These are phyloP conservation scores for Sitobion miscanthi DNA, from an alignment of 1,140 invertebrate genomes.

Conservation along the genomic window DNA sequence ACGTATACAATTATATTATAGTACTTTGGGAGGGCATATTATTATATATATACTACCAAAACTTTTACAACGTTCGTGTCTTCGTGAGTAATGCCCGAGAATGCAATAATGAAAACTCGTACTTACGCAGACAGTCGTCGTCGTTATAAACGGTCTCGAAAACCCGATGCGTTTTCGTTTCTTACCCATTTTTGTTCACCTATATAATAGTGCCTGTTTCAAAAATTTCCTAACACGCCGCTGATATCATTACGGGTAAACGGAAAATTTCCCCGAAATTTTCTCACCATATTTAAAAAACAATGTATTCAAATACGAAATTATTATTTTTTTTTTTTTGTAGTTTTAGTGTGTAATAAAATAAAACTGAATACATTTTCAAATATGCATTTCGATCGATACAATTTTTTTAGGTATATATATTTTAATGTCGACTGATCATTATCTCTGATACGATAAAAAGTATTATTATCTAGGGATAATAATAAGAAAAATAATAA, in stretches of 20 bases:
- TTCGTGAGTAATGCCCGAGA: neutral
- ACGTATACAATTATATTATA: neutral
- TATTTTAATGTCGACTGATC: neutral
- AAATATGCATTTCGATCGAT: no score
- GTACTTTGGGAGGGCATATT: neutral
- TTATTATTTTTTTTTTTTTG: neutral
- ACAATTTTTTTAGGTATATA: no score
- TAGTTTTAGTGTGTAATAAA: no score
- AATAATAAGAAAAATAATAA: neutral
- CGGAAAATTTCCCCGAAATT: no score
- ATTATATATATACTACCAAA: neutral
- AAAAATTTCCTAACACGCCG: neutral
- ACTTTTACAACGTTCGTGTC: neutral
- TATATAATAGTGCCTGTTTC: neutral
- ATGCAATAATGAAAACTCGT: slow-evolving; percentile 13
- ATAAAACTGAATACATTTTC: no score
- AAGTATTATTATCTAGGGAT: neutral
- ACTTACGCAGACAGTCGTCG: neutral
- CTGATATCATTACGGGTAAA: no score
- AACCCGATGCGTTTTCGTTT: neutral
- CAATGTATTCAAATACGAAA: neutral
- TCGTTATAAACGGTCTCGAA: neutral
- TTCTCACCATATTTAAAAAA: neutral
- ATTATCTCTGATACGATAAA: neutral
- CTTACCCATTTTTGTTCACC: neutral